phyloP scores from a whole-genome alignment of 1,140 invertebrate genomes.

The Ericerus pela region DNA sequence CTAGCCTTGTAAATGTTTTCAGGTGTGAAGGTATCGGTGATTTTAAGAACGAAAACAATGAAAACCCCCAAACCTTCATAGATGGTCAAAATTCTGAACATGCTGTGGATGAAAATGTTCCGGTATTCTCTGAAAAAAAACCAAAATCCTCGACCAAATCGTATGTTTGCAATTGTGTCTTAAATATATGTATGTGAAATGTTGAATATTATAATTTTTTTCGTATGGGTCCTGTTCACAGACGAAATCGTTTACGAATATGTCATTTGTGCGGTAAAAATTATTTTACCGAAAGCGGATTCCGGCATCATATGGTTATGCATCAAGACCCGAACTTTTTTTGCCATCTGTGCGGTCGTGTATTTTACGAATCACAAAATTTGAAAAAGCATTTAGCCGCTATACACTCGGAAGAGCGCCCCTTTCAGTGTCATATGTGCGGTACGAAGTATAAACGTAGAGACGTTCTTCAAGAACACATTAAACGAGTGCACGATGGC shows the following conservation, averaged over 20 bases:
- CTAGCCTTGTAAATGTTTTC: too few relatives aligned
- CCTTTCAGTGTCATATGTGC: slow-evolving; percentile 17
- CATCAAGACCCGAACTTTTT: neutral
- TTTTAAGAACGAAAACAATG: too few relatives aligned
- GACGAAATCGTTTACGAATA: neutral
- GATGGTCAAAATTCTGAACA: too few relatives aligned
- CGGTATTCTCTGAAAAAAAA: too few relatives aligned
- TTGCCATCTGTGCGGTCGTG: slow-evolving; percentile 9
- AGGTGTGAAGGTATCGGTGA: too few relatives aligned
- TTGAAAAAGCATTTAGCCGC: slow-evolving; percentile 5
- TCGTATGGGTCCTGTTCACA: neutral
- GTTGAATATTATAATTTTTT: neutral
- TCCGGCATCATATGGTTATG: slow-evolving; percentile 1
- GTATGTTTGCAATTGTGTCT: too few relatives aligned
- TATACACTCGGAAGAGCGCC: slow-evolving; percentile 12
- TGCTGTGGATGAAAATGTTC: too few relatives aligned
- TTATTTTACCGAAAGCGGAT: neutral
- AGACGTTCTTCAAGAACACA: slow-evolving; percentile 12
- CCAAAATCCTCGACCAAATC: too few relatives aligned
- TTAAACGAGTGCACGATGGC: neutral
- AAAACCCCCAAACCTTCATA: too few relatives aligned
- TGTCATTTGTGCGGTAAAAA: slow-evolving; percentile 3
- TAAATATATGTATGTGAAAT: too few relatives aligned
- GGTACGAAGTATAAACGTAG: slow-evolving; percentile 14
- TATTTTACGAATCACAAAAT: slow-evolving; percentile 6